Base-by-base conservation (phyloP, 2,797 vertebrate genomes). In the Chaenodraco wilsoni region DNA sequence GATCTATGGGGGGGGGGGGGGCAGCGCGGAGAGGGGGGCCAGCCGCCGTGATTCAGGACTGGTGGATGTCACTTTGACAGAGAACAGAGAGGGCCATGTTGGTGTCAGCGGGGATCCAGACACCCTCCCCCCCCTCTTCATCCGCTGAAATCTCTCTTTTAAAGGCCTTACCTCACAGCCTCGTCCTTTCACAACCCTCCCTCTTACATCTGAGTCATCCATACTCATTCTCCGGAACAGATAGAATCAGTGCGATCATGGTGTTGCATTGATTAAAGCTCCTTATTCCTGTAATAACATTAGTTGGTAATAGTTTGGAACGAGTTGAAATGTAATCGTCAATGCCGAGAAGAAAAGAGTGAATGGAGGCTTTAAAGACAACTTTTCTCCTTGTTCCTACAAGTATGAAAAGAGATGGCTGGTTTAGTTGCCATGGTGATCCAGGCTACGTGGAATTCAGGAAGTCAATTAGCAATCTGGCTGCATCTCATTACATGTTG, bases 381-480 rank as follows among this genome's bases (percentile, higher is more conserved):
- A 68, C 46, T 84, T 78, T 72, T 68, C 27, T 72, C 44, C 64
- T 68, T 77, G 69, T 37, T 67, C 46, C 67, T 21, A 21, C 15
- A 16, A 51, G 70, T 23, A 57, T 63, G 72, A 81, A 85, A 88
- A 64, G 85, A 80, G 56, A 75, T 46, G 83, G 67, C 83, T 79
- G 82, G 69, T 92, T 91, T 69, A 61, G 93, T 95, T 94, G 87
- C 92, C 90, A 95, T 94, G 91, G 95, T 68, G 89, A 95, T 84
- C 27, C 51, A 81, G 78, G 88, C 83, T 84, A 88, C 62, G 44
- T 83, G 92, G 93, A 90, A 94, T 84, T 80, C 89, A 84, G 89
- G 90, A 94, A 94, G 91, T 95, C 93, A 94, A 94, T 95, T 93
- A 93, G 91, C 87, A 92, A 92, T 91, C 88, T 80, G 82, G 78